Conservation (phyloP, 2,797 vertebrate species). For the Falco concolor region DNA sequence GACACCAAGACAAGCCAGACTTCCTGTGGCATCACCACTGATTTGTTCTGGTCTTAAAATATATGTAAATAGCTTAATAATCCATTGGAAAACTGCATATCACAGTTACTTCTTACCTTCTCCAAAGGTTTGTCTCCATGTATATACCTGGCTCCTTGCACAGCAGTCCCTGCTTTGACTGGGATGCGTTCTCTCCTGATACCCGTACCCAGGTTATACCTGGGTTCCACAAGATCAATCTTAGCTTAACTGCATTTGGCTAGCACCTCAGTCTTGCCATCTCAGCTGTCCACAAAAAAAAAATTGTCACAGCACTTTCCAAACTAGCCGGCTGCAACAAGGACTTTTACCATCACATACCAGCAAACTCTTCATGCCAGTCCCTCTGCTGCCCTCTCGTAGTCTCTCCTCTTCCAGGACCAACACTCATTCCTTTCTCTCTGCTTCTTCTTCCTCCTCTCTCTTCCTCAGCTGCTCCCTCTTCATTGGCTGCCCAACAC, state of each 20-base stretch:
- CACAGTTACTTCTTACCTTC: not conserved
- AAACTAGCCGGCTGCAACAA: no score
- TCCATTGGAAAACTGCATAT: not conserved
- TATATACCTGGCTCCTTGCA: not conserved
- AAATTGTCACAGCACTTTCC: no score
- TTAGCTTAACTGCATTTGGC: not conserved
- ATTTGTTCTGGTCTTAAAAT: not conserved
- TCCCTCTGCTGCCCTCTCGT: no score
- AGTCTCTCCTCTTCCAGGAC: no score
- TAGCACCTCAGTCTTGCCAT: not conserved
- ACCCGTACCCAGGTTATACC: not conserved
- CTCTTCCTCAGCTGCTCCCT: no score
- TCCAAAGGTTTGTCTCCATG: not conserved
- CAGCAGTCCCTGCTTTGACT: not conserved
- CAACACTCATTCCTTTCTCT: no score
- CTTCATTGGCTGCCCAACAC: no score
- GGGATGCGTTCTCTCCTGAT: not conserved
- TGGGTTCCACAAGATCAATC: not conserved
- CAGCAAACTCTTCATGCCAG: no score
- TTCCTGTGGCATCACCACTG: not conserved
- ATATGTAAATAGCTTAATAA: not conserved
- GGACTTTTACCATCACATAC: no score
- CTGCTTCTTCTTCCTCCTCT: no score
- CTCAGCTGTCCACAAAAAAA: not conserved
- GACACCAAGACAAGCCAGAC: not conserved